Percentiles rank a stretch among this genome's conserved stretches.
phyloP scores from a whole-genome alignment of 2,113 vertebrate species.

The Accipiter virgatus region DNA sequence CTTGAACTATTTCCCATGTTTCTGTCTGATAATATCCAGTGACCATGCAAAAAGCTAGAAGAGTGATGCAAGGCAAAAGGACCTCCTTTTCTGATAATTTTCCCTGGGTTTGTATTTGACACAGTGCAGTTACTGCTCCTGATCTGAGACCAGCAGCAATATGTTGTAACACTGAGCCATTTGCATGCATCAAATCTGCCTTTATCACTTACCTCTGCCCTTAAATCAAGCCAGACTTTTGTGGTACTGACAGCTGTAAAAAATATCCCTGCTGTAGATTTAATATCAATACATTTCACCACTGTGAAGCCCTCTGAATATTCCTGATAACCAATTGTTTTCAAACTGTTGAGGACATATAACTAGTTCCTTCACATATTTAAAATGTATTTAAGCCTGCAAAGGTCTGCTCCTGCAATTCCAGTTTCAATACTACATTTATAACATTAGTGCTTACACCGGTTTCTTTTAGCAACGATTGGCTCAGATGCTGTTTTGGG shows the following conservation, averaged over 20 bases:
- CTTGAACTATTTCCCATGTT: neutral
- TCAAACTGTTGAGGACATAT: neutral
- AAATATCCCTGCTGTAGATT: neutral
- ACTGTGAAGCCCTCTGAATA: neutral
- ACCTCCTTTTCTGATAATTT: neutral
- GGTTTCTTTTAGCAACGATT: conserved; percentile 79
- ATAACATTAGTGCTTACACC: neutral
- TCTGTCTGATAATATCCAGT: neutral
- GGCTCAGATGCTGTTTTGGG: conserved; percentile 89
- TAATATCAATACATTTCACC: neutral
- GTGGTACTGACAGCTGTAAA: neutral
- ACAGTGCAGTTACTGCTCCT: neutral
- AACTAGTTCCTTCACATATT: neutral
- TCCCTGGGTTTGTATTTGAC: neutral
- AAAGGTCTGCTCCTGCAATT: neutral
- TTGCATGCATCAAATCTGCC: neutral
- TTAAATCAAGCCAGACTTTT: neutral
- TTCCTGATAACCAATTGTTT: neutral
- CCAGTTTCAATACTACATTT: neutral
- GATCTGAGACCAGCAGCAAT: neutral
- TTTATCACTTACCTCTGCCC: neutral
- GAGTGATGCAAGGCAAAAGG: neutral
- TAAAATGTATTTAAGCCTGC: neutral
- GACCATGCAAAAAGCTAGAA: neutral
- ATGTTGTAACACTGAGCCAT: neutral